Base-by-base conservation (phyloP, 2,113 vertebrate genomes). In the Casuarius casuarius region DNA sequence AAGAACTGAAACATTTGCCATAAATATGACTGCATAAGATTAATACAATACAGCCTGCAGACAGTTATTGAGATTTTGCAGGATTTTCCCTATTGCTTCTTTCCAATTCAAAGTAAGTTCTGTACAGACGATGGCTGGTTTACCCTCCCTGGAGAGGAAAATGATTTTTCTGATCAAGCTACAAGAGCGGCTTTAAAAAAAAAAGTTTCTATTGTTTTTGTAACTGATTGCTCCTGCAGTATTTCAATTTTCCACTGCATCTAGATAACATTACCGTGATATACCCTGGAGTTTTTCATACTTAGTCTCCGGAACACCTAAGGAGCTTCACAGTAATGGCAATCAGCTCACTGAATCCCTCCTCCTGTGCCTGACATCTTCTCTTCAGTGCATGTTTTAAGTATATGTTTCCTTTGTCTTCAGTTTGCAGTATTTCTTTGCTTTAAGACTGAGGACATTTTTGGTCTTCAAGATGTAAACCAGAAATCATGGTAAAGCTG, bases 41-140 rank as follows among this genome's bases (percentile, higher is more conserved):
- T 74, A 80, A 89, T 21, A 67, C 16, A 82, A 46, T 9, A 65
- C 5, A 83, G 71, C n/a, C 59, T 83, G 81, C 29, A 91, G 75
- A 38, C 33, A 95, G 62, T 3, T 16, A 61, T 38, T 26, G 54
- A 40, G 54, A 83, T 91, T 95, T 62, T 87, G 38, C 33, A 91
- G 74, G 49, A 62, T 91, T 87, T 56, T 85, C 54, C 31, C 62
- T 14, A 38, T 52, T 23, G 40, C 35, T 67, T 85, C 72, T 88
- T 90, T 90, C 63, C 59, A 89, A 74, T 87, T 73, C 54, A 80
- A 68, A 96, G 29, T 11, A 83, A 84, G 15, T 38, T 94, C 56
- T 73, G 23, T n/a, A 79, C 12, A 46, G 33, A 52, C 23, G 84
- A 90, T 21, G 10, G 44, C 7, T 92, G 38, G 54, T 89, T 48